Evolutionary conservation across 2,797 vertebrate species (phyloP), one percentile per base, ranked within the genome.

Genomic region (Astyanax mexicanus): DNA sequence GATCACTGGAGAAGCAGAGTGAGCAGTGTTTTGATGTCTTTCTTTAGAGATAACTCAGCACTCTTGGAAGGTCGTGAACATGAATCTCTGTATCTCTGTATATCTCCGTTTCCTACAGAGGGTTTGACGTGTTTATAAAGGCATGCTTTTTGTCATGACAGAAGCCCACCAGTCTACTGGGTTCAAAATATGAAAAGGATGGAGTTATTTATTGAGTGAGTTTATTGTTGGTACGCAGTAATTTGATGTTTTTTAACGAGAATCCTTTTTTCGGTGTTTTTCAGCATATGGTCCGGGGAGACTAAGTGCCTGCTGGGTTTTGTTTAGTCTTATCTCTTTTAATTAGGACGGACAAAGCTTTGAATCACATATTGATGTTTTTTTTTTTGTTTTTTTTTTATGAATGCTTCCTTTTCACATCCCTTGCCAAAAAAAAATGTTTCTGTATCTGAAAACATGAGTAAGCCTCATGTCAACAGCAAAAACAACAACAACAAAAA

Each of bases 261-360:
- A 57, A n/a, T 55, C 7, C n/a, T n/a, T n/a, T n/a, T n/a, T n/a
- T n/a, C n/a, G 27, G 2, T 70, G 32, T 60, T n/a, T 67, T 80
- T 35, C 42, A 49, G 60, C 29, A 45, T 29, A 7, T 25, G 25
- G 35, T 75, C 51, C 66, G 57, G 21, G 23, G 75, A 73, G 23
- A 78, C 65, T 3, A 25, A 44, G 65, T 67, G 51, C 45, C 65
- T 19, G 42, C 69, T 78, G 83, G 58, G 64, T 62, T 82, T 70
- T 70, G 65, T 68, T 71, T 40, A 68, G 67, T 68, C 62, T 75
- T 72, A 74, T 84, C 76, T 76, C 72, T 57, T 32, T 68, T 78
- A 73, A 82, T 80, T 80, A 68, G 75, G 42, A 51, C 19, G 37
- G 75, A 78, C 49, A 52, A 64, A 73, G 73, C 55, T 42, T 51